A percentile compares a stretch with the other conserved stretches of the same genome.
phyloP scores from a whole-genome alignment of 1,140 invertebrate genomes.

The Formica exsecta region DNA sequence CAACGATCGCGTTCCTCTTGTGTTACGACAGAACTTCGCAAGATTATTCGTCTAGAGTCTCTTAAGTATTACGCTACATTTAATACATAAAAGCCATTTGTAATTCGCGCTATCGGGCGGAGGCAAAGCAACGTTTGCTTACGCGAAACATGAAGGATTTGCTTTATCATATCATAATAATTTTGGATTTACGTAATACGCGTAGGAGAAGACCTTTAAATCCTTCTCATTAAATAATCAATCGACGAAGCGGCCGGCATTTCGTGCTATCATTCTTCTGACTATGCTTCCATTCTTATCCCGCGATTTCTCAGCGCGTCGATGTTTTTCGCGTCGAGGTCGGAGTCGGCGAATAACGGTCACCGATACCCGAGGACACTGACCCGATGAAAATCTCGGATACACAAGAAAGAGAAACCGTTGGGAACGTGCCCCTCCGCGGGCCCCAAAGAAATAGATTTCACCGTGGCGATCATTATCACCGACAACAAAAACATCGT shows the following conservation, averaged over 20 bases:
- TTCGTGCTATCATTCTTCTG: slow-evolving; percentile 6
- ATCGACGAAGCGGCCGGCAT: background rate
- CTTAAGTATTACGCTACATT: background rate
- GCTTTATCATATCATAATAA: background rate
- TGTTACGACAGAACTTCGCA: background rate
- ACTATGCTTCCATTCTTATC: slow-evolving; percentile 37
- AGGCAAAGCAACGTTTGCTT: background rate
- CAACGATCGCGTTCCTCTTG: slow-evolving; percentile 13
- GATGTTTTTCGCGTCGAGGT: slow-evolving; percentile 71
- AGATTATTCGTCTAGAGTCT: slow-evolving; percentile 23
- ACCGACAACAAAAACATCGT: slow-evolving; percentile 65
- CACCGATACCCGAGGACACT: slow-evolving; percentile 72
- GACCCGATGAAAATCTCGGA: slow-evolving; percentile 77
- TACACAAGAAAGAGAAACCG: slow-evolving; percentile 76
- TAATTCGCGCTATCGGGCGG: background rate
- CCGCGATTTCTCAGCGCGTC: slow-evolving; percentile 24
- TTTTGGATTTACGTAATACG: slow-evolving; percentile 41
- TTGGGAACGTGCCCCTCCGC: slow-evolving; percentile 58
- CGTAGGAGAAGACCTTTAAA: background rate
- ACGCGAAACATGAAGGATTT: background rate
- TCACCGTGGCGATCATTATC: slow-evolving; percentile 57
- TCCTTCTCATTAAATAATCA: background rate
- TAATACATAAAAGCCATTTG: background rate
- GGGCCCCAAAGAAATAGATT: slow-evolving; percentile 72
- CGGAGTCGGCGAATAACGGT: slow-evolving; percentile 73